phyloP scores from a whole-genome alignment of 37 sponge, comb jelly and placozoan species.

The Lycopodina hypogea region DNA sequence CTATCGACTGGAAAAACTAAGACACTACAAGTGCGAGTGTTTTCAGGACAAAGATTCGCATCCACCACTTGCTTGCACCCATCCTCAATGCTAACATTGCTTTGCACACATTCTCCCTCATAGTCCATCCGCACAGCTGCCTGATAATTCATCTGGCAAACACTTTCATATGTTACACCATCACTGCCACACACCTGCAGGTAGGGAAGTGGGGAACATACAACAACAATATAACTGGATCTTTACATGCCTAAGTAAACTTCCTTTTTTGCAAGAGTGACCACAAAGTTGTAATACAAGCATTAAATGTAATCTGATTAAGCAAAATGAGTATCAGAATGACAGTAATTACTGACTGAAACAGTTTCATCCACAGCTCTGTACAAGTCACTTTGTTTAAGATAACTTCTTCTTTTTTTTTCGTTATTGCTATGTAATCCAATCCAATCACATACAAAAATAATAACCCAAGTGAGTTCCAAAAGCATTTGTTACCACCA shows the following conservation, averaged over 20 bases:
- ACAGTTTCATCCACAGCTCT: too few species aligned
- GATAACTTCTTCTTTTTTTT: too few species aligned
- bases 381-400: too few species aligned
- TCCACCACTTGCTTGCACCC: not conserved
- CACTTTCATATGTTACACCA: slow-evolving; percentile 44
- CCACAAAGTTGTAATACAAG: too few species aligned
- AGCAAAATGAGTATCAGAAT: too few species aligned
- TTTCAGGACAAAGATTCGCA: slow-evolving; percentile 2
- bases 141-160: slow-evolving; percentile 20
- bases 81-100: too few species aligned
- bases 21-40: slow-evolving; percentile 3
- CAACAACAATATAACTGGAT: not conserved
- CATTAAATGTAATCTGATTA: too few species aligned
- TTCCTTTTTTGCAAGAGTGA: not conserved
- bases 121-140: slow-evolving; percentile 38
- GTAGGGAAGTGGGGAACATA: not conserved
- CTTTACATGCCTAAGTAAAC: not conserved
- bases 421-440: too few species aligned
- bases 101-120: slow-evolving; percentile 13
- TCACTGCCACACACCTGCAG: slow-evolving; percentile 53
- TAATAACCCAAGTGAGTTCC: too few species aligned
- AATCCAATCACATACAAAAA: too few species aligned
- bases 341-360: too few species aligned
- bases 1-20: slow-evolving; percentile 29
- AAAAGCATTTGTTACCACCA: too few species aligned